Evolutionary conservation across 2,797 vertebrate species (phyloP), one percentile per base, ranked within the genome.

Genomic region (Typhlichthys subterraneus): DNA sequence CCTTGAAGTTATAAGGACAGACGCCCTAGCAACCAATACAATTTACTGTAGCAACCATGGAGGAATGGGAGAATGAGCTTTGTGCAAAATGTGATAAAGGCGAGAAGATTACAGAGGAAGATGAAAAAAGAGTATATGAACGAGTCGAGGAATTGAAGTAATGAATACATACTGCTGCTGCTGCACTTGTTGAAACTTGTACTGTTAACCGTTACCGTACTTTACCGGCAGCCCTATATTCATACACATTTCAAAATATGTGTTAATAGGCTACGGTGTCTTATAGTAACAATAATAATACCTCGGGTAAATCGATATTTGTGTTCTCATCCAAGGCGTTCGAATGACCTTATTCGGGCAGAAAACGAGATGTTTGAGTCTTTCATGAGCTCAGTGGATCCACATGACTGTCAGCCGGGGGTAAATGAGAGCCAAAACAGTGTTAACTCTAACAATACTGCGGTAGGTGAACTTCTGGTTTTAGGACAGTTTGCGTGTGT

Each of bases 361-460:
- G 87, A 89, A 61, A 87, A 77, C 29, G 63, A 81, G 38, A 59
- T 86, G 73, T 83, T 86, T 53, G 81, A 86, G 51, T 23, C 46
- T 0, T 88, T 83, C 47, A 65, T 87, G 57, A 9, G 54, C 5
- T 79, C 65, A 45, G 23, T 81, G 48, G 76, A 80, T 48, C 66
- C 62, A 48, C 59, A 54, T 31, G 65, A 76, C 23, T 51, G 73
- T 33, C 9, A 31, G 13, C 14, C 19, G 8, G 69, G 6, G 45
- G 86, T 87, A 14, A 79, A 79, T 57, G 4, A n/a, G 49, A 31
- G 3, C 23, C 23, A 6, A 23, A 11, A 3, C 51, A 23, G 51
- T 11, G 17, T 10, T 9, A 19, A 9, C 23, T 11, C 11, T 15
- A 5, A 53, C 14, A 17, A 10, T 15, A 9, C 50, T 15, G 1